Evolutionary conservation across 2,888 invertebrate genomes (phyloP), one percentile per base, ranked within the genome.

Genomic region (Heliconius charithonia): DNA sequence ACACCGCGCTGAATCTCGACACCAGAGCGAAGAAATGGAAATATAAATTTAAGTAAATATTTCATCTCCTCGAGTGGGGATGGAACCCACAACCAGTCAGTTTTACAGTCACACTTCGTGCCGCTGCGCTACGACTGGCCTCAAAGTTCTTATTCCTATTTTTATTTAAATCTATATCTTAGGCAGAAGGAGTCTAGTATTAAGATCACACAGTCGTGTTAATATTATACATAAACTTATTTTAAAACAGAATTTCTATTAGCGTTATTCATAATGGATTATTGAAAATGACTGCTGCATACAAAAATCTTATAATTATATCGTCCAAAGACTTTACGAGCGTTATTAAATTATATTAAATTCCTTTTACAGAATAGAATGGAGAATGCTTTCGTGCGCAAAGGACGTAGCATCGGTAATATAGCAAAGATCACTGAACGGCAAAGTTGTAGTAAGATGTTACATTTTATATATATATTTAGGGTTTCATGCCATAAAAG

Each of bases 211-310:
- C 32, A 37, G 9, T 37, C 32, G 32, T 37, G 9, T 9, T 45
- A 45, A 45, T 45, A 45, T 13, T 16, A 4, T 45, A 45, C 45
- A 56, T 22, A 56, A 22, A 56, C 22, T 6, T 22, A 22, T 22
- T 9, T 22, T 45, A 70, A 22, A 51, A 29, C 22, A 70, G 19
- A 45, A 70, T 45, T 27, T 70, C 10, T 51, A 27, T 45, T 19
- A 45, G 27, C 10, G 25, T n/a, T 27, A 19, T 13, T 4, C 27
- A 70, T 51, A 32, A 32, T 56, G 88, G 51, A 19, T 62, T 62
- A 62, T 62, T 73, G 62, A 62, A 62, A 62, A 25, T 73, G 41
- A 25, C 25, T 19, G 41, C 37, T 62, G 37, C 62, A 62, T 73
- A 51, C 62, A 62, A 10, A 72, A 59, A 16, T 56, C 37, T 37